phyloP scores from a whole-genome alignment of 2,797 vertebrate genomes.

The Sylvia borin region DNA sequence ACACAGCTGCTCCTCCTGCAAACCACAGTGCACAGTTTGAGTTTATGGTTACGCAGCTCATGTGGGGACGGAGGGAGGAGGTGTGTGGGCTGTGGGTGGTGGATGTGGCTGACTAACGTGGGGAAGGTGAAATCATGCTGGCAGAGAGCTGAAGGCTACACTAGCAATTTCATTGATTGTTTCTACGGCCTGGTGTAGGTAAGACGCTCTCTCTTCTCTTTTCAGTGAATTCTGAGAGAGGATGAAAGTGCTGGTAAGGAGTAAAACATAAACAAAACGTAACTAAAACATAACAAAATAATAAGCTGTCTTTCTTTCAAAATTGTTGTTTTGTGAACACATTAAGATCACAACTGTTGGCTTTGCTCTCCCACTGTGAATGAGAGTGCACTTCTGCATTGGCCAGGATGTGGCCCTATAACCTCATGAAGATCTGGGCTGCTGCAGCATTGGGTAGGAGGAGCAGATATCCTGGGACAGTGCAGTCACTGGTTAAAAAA shows the following conservation, averaged over 20 bases:
- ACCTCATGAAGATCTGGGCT: not conserved
- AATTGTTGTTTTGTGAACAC: not conserved
- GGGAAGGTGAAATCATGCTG: constrained; percentile 23
- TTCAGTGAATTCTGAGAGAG: not conserved
- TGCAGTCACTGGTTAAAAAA: not conserved
- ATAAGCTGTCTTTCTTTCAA: not conserved
- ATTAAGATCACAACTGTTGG: not conserved
- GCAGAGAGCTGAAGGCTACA: not conserved
- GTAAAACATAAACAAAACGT: not conserved
- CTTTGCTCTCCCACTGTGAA: not conserved
- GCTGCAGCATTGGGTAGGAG: not conserved
- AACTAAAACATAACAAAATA: not conserved
- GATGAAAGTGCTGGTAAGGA: not conserved
- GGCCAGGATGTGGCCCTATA: not conserved
- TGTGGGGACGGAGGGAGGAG: not conserved
- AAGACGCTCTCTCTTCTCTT: not conserved
- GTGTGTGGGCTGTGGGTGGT: constrained; percentile 17
- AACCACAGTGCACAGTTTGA: not conserved
- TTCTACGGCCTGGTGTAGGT: not conserved
- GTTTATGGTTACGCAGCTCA: rapidly evolving
- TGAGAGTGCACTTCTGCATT: not conserved
- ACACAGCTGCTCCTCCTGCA: not conserved
- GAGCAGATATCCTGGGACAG: not conserved
- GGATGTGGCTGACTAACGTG: not conserved
- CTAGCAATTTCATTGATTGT: not conserved